These are phyloP conservation scores for Silurus lanzhouensis DNA, from an alignment of 2,797 vertebrate genomes.

Conservation along the genomic window DNA sequence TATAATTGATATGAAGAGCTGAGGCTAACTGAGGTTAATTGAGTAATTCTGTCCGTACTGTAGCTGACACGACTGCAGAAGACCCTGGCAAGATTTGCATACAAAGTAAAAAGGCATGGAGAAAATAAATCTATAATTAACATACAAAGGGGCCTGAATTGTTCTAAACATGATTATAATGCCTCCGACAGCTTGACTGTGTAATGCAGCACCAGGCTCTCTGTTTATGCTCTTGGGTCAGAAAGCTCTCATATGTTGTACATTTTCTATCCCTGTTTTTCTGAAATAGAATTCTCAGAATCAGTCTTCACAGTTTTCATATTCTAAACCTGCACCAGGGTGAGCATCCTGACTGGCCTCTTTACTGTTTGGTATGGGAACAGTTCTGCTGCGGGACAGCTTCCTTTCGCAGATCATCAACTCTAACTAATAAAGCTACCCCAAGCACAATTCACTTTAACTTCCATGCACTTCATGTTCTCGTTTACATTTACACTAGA, in stretches of 20 bases:
- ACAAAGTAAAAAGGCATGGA: neutral
- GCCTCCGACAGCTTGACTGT: neutral
- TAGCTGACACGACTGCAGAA: conserved; percentile 19
- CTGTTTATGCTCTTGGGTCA: neutral
- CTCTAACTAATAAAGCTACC: too few relatives aligned
- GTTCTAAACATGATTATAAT: neutral
- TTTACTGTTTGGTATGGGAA: too few relatives aligned
- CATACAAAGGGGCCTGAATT: neutral
- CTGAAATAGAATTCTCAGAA: neutral
- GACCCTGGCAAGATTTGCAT: neutral
- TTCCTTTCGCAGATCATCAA: too few relatives aligned
- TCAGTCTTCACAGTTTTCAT: neutral
- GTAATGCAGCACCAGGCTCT: neutral
- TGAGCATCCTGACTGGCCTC: too few relatives aligned
- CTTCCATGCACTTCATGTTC: too few relatives aligned
- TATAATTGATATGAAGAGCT: neutral
- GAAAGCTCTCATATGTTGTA: neutral
- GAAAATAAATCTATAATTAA: neutral
- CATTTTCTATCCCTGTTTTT: neutral
- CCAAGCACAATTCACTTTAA: too few relatives aligned
- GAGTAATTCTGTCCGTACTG: conserved; percentile 37
- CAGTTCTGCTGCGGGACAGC: too few relatives aligned
- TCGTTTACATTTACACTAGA: too few relatives aligned
- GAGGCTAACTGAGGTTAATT: conserved; percentile 49
- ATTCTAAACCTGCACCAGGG: too few relatives aligned